Percentiles rank a stretch among this genome's conserved stretches.
These are phyloP conservation scores for Oncorhynchus mykiss DNA, from an alignment of 2,113 vertebrate genomes.

Conservation along the genomic window DNA sequence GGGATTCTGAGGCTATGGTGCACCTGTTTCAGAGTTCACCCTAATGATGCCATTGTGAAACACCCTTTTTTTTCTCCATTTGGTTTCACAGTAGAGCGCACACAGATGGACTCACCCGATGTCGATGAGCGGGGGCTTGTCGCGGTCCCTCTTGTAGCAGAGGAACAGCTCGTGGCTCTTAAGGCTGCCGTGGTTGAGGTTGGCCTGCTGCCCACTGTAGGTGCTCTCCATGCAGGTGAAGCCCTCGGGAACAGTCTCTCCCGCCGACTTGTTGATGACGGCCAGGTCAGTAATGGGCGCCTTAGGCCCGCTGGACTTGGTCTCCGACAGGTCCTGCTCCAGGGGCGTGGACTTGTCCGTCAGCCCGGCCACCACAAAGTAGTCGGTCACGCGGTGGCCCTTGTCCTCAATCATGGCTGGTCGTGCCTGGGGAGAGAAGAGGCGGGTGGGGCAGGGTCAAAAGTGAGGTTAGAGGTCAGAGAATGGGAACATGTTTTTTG, in stretches of 20 bases:
- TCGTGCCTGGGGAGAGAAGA: constrained; percentile 60
- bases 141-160: constrained; percentile 89
- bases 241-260: constrained; percentile 91
- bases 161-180: constrained; percentile 97
- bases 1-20: neutral
- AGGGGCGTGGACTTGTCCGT: constrained; percentile 88
- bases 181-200: constrained; percentile 95
- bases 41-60: too few relatives aligned
- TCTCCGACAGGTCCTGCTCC: constrained; percentile 91
- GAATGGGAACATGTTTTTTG: neutral
- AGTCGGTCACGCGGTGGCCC: constrained; percentile 94
- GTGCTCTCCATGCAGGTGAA: constrained; percentile 94
- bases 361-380: constrained; percentile 96
- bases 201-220: constrained; percentile 88
- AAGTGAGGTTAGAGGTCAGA: neutral
- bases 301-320: constrained; percentile 89
- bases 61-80: too few relatives aligned
- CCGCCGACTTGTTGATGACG: constrained; percentile 91
- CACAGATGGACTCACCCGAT: constrained; percentile 80
- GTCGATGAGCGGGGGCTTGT: constrained; percentile 90
- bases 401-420: constrained; percentile 95
- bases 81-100: neutral
- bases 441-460: neutral
- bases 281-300: constrained; percentile 93
- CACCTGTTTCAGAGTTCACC: too few relatives aligned